A percentile compares a stretch with the other conserved stretches of the same genome.
phyloP scores from a whole-genome alignment of 2,888 invertebrate species.

The Axea sp. region DNA sequence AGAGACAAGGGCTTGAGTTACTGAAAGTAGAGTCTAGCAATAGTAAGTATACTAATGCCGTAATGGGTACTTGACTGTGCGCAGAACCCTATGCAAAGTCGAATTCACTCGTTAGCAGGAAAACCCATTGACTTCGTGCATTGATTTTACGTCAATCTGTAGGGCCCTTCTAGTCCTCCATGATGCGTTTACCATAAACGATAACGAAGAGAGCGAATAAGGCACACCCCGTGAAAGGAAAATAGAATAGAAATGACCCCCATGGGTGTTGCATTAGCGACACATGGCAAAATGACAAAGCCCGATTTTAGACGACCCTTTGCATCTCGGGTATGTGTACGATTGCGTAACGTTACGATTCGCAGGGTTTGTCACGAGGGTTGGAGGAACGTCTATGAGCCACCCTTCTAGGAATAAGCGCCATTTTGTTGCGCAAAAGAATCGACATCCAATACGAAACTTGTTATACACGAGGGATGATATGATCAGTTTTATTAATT shows the following conservation, averaged over 20 bases:
- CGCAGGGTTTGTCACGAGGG: conserved; percentile 70
- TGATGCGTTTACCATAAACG: conserved; percentile 79
- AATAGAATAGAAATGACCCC: conserved; percentile 79
- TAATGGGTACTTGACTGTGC: conserved; percentile 64
- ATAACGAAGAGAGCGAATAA: conserved; percentile 66
- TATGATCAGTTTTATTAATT: conserved; percentile 63
- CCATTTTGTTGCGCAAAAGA: conserved; percentile 73
- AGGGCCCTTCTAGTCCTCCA: conserved; percentile 75
- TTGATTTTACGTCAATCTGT: conserved; percentile 79
- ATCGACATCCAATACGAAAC: conserved; percentile 51
- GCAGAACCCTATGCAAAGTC: conserved; percentile 63
- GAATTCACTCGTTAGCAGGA: conserved; percentile 64
- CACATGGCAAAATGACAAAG: conserved; percentile 79
- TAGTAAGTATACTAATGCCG: conserved; percentile 65
- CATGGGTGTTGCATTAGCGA: conserved; percentile 78
- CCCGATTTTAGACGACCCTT: conserved; percentile 71
- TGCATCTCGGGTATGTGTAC: conserved; percentile 76
- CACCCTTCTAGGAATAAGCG: conserved; percentile 71
- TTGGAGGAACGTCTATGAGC: conserved; percentile 70
- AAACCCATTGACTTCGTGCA: conserved; percentile 79
- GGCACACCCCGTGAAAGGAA: conserved; percentile 74
- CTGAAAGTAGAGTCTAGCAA: conserved; percentile 57
- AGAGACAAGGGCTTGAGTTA: too few species aligned
- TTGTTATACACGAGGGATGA: conserved; percentile 45
- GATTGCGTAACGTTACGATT: conserved; percentile 76